Base-by-base conservation (phyloP, 2,113 vertebrate genomes). In the Paralichthys olivaceus region DNA sequence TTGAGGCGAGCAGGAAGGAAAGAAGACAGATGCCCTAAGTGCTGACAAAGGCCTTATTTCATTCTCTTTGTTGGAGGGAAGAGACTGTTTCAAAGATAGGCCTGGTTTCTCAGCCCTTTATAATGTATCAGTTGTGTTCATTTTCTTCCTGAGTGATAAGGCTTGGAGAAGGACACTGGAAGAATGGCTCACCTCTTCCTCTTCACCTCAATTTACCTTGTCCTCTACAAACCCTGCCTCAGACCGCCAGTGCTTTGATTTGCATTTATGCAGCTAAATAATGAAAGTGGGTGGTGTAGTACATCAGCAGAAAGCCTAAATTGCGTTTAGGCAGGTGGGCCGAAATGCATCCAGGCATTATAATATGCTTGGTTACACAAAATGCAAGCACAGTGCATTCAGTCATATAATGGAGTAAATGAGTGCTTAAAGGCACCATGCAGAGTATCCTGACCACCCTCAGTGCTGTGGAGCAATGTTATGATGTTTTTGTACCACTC, bases 41-140 rank as follows among this genome's bases (percentile, higher is more conserved):
- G 91, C 91, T 92, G 92, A 93, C 89, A 92, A 92, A 90, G 92
- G 83, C 90, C 78, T 84, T 87, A 77, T 87, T 91, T 80, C 72
- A 72, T 72, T 81, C 34, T 72, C 69, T 88, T 88, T 88, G 80
- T 90, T 84, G 65, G 51, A 89, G 72, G 77, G 68, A 61, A 86
- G 75, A 80, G 72, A 81, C 80, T 68, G 49, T 75, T 83, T 87
- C 83, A 84, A 75, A 87, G 90, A 92, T 90, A 89, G 80, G 67
- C 22, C 8, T n/a, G 75, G 59, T 80, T 78, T 78, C 81, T 64
- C 28, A 66, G 34, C 45, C 51, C 29, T 63, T 84, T 84, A 79
- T 77, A 86, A 77, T 76, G 55, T 82, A 80, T 84, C 70, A 59
- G 71, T 81, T 77, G 53, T 76, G 75, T 84, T 84, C 22, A 83